phyloP scores from a whole-genome alignment of 2,113 vertebrate species.

The Mellivora capensis region DNA sequence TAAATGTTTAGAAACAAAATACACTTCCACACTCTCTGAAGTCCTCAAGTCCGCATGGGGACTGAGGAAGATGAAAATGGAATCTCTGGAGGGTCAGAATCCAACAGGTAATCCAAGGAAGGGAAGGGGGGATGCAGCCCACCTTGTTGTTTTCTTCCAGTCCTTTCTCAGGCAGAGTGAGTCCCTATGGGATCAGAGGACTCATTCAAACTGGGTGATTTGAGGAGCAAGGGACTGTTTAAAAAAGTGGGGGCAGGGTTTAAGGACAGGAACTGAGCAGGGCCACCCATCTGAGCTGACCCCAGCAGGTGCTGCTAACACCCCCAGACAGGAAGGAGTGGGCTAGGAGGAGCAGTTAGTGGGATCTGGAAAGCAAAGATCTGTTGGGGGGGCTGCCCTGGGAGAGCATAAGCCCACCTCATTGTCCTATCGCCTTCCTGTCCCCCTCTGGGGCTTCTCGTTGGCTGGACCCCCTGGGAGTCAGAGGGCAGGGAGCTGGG shows the following conservation, averaged over 20 bases:
- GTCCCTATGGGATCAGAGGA: neutral
- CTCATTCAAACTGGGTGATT: neutral
- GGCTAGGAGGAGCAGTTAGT: no score
- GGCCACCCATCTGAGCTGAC: neutral
- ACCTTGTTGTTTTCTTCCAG: neutral
- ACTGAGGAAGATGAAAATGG: neutral
- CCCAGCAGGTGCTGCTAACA: neutral
- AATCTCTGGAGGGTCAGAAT: neutral
- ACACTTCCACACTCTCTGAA: neutral
- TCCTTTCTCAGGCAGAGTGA: neutral
- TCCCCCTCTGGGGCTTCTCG: neutral
- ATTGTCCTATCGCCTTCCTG: neutral
- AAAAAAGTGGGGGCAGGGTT: neutral
- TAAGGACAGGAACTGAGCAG: neutral
- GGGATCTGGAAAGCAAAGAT: neutral
- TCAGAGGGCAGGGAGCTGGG: neutral
- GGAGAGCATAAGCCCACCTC: neutral
- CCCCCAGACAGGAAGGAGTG: neutral
- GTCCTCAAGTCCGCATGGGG: neutral
- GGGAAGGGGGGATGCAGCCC: neutral
- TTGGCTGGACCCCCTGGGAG: neutral
- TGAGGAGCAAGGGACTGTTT: neutral
- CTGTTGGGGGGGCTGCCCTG: neutral
- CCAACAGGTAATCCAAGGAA: fast-evolving
- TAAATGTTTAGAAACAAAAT: neutral